Evolutionary conservation across 2,888 invertebrate species (phyloP).

Genomic region (Spialia ferax): DNA sequence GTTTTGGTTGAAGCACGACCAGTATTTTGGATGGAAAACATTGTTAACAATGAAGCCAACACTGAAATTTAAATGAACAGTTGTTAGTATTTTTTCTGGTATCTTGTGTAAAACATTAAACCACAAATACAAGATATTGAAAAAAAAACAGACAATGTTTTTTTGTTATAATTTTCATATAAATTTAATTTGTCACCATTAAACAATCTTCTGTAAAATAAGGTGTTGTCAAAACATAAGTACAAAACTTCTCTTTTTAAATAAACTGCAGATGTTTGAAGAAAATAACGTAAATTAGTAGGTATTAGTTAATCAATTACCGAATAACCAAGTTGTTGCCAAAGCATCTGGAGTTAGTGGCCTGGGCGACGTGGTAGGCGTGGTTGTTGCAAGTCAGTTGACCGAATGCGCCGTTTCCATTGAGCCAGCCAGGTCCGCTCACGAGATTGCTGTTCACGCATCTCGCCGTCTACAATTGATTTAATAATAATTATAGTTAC

Average conservation of each 20-base stretch:
- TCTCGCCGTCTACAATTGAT: constrained; percentile 59
- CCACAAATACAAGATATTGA: too few species aligned
- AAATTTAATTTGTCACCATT: too few species aligned
- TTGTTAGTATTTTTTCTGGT: not conserved
- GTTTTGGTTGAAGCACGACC: constrained; percentile 84
- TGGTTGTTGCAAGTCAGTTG: constrained; percentile 70
- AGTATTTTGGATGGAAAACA: constrained; percentile 78
- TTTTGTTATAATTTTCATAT: too few species aligned
- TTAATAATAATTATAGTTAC: too few species aligned
- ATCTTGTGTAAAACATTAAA: too few species aligned
- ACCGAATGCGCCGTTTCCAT: constrained; percentile 64
- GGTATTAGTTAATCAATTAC: constrained; percentile 49
- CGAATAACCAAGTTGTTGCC: constrained; percentile 70
- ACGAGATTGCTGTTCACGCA: constrained; percentile 63
- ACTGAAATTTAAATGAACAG: constrained; percentile 56
- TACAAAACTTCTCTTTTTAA: too few species aligned
- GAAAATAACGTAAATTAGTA: too few species aligned
- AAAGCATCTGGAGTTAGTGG: constrained; percentile 69
- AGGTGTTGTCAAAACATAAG: too few species aligned
- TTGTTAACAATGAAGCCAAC: constrained; percentile 81
- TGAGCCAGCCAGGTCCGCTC: constrained; percentile 65
- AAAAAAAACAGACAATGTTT: too few species aligned
- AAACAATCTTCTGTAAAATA: too few species aligned
- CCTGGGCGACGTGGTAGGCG: constrained; percentile 65
- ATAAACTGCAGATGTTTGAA: not conserved